Conservation (phyloP, 2,797 vertebrate species). For the Sphenopsis melanotis region DNA sequence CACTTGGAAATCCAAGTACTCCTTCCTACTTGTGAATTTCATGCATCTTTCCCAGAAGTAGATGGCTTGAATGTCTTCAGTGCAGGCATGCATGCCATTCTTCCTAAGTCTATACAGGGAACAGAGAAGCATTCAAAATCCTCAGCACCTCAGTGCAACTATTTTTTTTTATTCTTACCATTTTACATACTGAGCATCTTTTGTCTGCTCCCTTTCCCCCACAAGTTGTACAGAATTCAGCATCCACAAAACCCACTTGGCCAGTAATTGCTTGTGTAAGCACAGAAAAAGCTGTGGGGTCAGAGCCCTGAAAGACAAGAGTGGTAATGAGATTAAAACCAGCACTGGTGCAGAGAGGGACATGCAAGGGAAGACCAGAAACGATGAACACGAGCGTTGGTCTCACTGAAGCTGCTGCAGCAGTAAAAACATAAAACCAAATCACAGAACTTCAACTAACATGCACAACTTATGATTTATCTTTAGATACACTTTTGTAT, state of each 20-base stretch:
- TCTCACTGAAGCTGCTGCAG: neutral
- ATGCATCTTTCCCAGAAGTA: neutral
- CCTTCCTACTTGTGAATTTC: neutral
- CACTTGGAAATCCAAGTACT: neutral
- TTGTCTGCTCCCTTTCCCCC: constrained; percentile 95
- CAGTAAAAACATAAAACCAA: neutral
- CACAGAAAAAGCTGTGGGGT: constrained; percentile 95
- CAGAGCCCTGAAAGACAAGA: constrained; percentile 81
- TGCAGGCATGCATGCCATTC: neutral
- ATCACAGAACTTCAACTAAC: neutral
- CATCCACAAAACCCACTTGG: constrained; percentile 95
- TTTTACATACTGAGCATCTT: constrained; percentile 95
- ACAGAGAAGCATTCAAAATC: neutral
- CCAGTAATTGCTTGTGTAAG: constrained; percentile 97
- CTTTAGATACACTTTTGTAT: neutral
- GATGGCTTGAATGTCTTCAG: neutral
- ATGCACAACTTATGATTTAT: neutral
- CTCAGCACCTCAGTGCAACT: neutral
- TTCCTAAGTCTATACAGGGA: neutral
- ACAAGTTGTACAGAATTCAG: constrained; percentile 94
- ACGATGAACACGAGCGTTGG: accelerated
- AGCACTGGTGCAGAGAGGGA: neutral
- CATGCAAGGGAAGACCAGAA: accelerated
- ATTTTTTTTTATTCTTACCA: constrained; percentile 76
- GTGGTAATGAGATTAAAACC: neutral